phyloP scores from a whole-genome alignment of 2,888 invertebrate genomes.

The Pseudanteris insignis region DNA sequence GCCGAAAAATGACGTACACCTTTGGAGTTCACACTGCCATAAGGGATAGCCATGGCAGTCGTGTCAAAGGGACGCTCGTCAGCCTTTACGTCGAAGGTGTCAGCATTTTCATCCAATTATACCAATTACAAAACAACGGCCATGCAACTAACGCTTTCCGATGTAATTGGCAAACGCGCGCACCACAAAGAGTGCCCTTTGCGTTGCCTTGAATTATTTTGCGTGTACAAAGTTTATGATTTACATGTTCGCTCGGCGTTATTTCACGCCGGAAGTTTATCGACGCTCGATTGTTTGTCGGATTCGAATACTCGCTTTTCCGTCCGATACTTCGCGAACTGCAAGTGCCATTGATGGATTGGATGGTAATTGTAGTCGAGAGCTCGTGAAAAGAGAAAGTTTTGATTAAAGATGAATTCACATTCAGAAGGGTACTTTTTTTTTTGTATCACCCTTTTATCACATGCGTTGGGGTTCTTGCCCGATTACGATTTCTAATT shows the following conservation, averaged over 20 bases:
- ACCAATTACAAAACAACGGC: constrained; percentile 54
- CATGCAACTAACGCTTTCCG: constrained; percentile 53
- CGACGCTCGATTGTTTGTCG: constrained; percentile 11
- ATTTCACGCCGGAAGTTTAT: constrained; percentile 9
- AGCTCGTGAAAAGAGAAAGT: no score
- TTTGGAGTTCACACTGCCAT: constrained; percentile 29
- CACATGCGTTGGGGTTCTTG: no score
- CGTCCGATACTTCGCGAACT: not conserved
- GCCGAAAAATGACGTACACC: constrained; percentile 33
- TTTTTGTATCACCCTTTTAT: not conserved
- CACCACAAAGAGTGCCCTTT: constrained; percentile 35
- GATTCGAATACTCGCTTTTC: not conserved
- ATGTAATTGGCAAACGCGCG: constrained; percentile 52
- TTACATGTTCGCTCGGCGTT: constrained; percentile 12
- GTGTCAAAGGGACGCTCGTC: constrained; percentile 40
- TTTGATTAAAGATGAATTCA: no score
- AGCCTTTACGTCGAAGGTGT: constrained; percentile 43
- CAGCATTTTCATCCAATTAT: constrained; percentile 61
- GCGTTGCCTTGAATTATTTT: constrained; percentile 30
- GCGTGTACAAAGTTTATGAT: constrained; percentile 17
- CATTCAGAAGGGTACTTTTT: not conserved
- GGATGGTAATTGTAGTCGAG: not conserved
- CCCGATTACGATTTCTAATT: no score
- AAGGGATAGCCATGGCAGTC: constrained; percentile 37
- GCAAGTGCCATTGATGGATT: not conserved